These are phyloP conservation scores for Automeris io DNA, from an alignment of 2,888 invertebrate genomes.

Conservation along the genomic window DNA sequence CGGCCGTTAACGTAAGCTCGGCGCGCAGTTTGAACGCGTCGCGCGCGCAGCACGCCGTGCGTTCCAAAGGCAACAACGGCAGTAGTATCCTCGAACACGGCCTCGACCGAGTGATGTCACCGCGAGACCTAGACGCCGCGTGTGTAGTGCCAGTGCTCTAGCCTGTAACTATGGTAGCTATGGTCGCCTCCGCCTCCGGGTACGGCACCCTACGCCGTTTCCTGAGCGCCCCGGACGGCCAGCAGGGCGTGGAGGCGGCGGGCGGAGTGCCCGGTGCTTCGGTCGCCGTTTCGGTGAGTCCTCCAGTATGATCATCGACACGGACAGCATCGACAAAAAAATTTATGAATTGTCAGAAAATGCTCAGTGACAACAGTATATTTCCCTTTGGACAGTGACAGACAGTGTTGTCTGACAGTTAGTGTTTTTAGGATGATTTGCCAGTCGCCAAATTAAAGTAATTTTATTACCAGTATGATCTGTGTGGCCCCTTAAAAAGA, in stretches of 20 bases:
- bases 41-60: constrained; percentile 57
- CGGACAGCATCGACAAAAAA: no score
- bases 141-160: constrained; percentile 46
- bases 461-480: no score
- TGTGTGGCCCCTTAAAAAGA: no score
- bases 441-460: no score
- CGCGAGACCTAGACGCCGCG: constrained; percentile 39
- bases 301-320: constrained; percentile 10
- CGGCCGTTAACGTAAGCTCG: constrained; percentile 23
- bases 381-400: no score
- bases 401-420: no score
- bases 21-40: constrained; percentile 49
- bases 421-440: no score
- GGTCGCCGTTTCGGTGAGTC: constrained; percentile 68
- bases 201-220: constrained; percentile 72
- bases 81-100: constrained; percentile 24
- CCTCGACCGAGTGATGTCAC: constrained; percentile 58
- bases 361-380: no score
- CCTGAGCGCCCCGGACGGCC: constrained; percentile 67
- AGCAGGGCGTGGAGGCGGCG: constrained; percentile 38
- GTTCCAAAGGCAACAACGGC: constrained; percentile 29
- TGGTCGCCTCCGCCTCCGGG: constrained; percentile 72
- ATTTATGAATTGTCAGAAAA: no score
- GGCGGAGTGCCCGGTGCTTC: constrained; percentile 55
- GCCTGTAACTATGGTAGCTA: constrained; percentile 72